phyloP scores from a whole-genome alignment of 2,797 vertebrate genomes.

The Galagoides demidoff region DNA sequence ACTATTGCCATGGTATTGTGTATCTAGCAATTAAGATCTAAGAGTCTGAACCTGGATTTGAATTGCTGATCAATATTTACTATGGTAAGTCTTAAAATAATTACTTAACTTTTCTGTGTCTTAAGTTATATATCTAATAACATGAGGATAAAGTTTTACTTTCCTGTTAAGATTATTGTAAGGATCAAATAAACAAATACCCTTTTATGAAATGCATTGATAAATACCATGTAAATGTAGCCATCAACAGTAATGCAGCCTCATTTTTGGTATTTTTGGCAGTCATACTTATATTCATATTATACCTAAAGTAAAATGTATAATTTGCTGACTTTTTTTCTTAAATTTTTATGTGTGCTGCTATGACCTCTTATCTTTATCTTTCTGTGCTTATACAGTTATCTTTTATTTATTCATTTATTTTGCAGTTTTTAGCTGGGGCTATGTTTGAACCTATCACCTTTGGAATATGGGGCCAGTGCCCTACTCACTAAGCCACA shows the following conservation, averaged over 20 bases:
- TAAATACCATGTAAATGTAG: not conserved
- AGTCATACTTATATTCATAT: not conserved
- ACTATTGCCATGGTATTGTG: too few relatives aligned
- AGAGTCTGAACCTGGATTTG: not conserved
- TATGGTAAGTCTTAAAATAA: not conserved
- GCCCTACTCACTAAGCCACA: too few relatives aligned
- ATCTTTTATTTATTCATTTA: too few relatives aligned
- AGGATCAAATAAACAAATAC: not conserved
- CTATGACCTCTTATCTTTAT: not conserved
- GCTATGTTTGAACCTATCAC: too few relatives aligned
- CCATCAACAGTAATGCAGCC: not conserved
- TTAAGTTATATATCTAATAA: not conserved
- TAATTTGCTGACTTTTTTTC: not conserved
- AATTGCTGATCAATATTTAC: not conserved
- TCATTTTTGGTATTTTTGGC: not conserved
- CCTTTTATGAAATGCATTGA: not conserved
- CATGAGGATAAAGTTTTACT: not conserved
- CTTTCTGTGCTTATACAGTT: not conserved
- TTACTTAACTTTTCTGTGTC: not conserved
- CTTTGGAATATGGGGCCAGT: too few relatives aligned
- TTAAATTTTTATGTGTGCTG: not conserved
- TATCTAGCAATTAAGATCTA: not conserved
- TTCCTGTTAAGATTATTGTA: not conserved
- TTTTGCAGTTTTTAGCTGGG: too few relatives aligned
- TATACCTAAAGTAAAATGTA: not conserved